Percentiles rank a stretch among this genome's conserved stretches.
Evolutionary conservation across 2,113 vertebrate genomes (phyloP).

Genomic region (Phaetusa simplex): DNA sequence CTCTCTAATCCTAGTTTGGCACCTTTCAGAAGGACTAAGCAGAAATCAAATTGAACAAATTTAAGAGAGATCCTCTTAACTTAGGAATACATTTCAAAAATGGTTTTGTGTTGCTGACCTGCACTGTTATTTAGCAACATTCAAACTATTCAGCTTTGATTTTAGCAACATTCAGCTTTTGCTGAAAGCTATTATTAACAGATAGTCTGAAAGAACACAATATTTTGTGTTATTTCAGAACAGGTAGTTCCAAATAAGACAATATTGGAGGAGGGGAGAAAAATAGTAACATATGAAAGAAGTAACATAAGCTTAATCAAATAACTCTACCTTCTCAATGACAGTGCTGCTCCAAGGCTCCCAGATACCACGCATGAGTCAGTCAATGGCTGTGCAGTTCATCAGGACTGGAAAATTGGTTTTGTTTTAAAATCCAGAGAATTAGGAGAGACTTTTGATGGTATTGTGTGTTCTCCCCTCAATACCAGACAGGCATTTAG

Average conservation of each 20-base stretch:
- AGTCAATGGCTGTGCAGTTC: conserved; percentile 70
- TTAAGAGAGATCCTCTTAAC: background rate
- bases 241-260: background rate
- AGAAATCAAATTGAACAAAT: background rate
- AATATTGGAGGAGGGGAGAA: background rate
- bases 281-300: background rate
- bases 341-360: conserved; percentile 74
- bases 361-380: conserved; percentile 68
- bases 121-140: background rate
- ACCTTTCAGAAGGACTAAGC: background rate
- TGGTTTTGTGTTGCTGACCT: background rate
- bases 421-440: conserved; percentile 54
- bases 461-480: background rate
- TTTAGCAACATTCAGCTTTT: background rate
- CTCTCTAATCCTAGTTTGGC: background rate
- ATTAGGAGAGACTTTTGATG: background rate
- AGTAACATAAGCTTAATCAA: conserved; percentile 42
- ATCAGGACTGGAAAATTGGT: conserved; percentile 72
- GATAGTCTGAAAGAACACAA: background rate
- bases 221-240: background rate
- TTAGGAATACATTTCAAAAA: background rate
- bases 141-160: background rate
- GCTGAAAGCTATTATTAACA: background rate
- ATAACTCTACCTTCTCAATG: conserved; percentile 73
- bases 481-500: background rate